Conservation (phyloP, 37 sponge, comb jelly and placozoan species). For the Oscarella lobularis region DNA sequence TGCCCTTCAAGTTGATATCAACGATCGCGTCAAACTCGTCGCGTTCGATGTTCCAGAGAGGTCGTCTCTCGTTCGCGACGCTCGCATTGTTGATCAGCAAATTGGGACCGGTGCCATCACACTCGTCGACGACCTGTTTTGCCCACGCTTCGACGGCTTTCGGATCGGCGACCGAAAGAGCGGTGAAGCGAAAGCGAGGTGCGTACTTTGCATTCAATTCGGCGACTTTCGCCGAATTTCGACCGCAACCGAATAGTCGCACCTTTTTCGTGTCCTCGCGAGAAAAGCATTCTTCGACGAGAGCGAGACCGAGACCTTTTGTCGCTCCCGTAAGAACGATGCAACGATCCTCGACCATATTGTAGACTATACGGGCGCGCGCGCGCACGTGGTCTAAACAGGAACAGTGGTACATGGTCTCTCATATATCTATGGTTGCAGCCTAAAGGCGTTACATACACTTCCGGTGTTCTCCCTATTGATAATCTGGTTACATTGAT, state of each 20-base stretch:
- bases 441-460: too few species aligned
- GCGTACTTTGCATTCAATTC: not conserved
- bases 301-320: constrained; percentile 13
- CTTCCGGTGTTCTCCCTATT: too few species aligned
- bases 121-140: not conserved
- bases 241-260: constrained; percentile 9
- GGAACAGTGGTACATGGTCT: too few species aligned
- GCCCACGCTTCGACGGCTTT: not conserved
- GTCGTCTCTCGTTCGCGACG: not conserved
- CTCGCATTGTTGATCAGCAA: constrained; percentile 18
- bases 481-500: too few species aligned
- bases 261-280: not conserved
- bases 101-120: constrained; percentile 5
- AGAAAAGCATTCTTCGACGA: not conserved
- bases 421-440: too few species aligned
- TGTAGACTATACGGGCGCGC: too few species aligned
- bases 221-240: not conserved
- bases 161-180: not conserved
- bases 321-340: constrained; percentile 11
- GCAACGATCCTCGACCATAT: not conserved
- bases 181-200: not conserved
- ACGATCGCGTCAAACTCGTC: constrained; percentile 8
- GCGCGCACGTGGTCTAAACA: too few species aligned
- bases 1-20: constrained; percentile 5
- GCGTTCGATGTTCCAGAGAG: constrained; percentile 7